Evolutionary conservation across 2,888 invertebrate genomes (phyloP), one percentile per base, ranked within the genome.

Genomic region (Lissonota sp.): DNA sequence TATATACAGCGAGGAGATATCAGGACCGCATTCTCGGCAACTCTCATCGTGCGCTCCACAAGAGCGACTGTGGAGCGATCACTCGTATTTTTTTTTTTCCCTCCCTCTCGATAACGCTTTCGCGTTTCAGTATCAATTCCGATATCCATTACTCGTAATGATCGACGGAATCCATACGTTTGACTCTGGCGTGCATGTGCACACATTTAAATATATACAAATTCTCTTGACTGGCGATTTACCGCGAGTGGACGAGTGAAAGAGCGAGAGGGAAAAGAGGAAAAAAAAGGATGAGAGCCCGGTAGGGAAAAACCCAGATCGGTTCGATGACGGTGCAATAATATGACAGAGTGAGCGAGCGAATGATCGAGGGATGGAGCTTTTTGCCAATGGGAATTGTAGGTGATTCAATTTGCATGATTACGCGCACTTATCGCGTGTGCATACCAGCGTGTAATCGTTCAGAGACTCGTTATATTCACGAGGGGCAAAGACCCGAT

Each of bases 391-490:
- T 53, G 64, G 51, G 42, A 16, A 42, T 42, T 66, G 75, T 71
- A 73, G 71, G 84, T 83, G 79, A 82, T 86, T 86, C 75, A 82
- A 83, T 86, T 84, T 86, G 82, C 83, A 86, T 83, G 84, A 84
- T 85, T 86, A 84, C 81, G 84, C 82, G 78, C 80, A 84, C 83
- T 86, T 86, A 84, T 84, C 83, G 79, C 53, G 70, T 66, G 74
- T 66, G 74, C 78, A 76, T 74, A 16, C 78, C 60, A 12, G 74
- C 77, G 80, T 80, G 75, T 82, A 81, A 86, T 86, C 85, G 82
- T 82, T 81, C 79, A 64, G 80, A 26, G 14, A 83, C 84, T 82
- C 82, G 79, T 77, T 85, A 26, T 26, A 85, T 85, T 74, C 78
- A 26, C 3, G 26, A 1, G 26, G 26, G 26, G 26, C 3, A 26